Evolutionary conservation across 2,888 invertebrate species (phyloP).

Genomic region (Polietes domitor): DNA sequence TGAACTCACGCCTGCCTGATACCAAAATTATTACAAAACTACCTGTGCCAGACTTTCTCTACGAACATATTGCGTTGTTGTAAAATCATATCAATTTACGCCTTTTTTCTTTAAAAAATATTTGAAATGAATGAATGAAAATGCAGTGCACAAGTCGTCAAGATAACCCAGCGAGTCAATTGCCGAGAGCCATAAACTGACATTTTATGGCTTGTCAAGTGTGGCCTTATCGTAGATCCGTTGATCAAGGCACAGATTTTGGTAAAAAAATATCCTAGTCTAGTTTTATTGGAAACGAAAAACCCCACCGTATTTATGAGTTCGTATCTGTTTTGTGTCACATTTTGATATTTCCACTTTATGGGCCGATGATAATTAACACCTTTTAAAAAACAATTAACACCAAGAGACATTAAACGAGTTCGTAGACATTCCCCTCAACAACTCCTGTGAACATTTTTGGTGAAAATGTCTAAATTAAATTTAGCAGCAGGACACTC

Average conservation of each 20-base stretch:
- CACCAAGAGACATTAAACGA: conserved; percentile 30
- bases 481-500: conserved; percentile 16
- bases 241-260: neutral
- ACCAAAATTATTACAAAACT: conserved; percentile 7
- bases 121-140: neutral
- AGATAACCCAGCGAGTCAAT: neutral
- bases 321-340: conserved; percentile 17
- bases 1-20: neutral
- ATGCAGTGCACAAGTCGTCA: neutral
- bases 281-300: conserved; percentile 1
- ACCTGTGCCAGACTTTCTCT: neutral
- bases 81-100: neutral
- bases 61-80: neutral
- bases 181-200: conserved; percentile 9
- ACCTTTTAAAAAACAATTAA: conserved; percentile 59
- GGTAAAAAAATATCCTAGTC: neutral
- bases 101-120: conserved; percentile 6
- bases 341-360: neutral
- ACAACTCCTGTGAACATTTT: neutral
- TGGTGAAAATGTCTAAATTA: neutral
- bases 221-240: neutral
- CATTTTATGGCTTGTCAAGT: conserved; percentile 58
- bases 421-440: neutral
- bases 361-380: conserved; percentile 56
- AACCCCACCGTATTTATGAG: neutral